Evolutionary conservation across 1,140 invertebrate genomes (phyloP).

Genomic region (Drosophila punjabiensis): DNA sequence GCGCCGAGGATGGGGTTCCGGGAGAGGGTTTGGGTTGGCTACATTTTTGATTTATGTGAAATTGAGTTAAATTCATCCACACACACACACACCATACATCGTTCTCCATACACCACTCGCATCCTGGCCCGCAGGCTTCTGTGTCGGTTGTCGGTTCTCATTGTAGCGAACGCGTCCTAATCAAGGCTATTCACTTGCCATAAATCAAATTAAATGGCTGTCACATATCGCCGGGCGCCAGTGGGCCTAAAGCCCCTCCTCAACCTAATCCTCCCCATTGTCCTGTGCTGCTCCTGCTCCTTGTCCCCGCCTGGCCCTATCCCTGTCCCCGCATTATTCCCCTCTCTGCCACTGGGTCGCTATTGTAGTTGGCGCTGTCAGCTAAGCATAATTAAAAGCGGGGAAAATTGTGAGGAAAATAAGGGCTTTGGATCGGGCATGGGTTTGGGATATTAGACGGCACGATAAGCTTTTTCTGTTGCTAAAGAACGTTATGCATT

Average conservation of each 20-base stretch:
- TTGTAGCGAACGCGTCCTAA: constrained; percentile 66
- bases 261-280: constrained; percentile 41
- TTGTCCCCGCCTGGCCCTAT: neutral
- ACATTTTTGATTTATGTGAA: constrained; percentile 83
- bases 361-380: constrained; percentile 62
- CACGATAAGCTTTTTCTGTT: neutral
- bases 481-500: neutral
- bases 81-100: constrained; percentile 20
- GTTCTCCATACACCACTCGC: constrained; percentile 4
- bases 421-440: constrained; percentile 8
- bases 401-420: constrained; percentile 33
- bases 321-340: neutral
- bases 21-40: constrained; percentile 45
- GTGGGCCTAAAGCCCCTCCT: constrained; percentile 48
- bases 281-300: constrained; percentile 21
- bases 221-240: constrained; percentile 76
- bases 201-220: constrained; percentile 83
- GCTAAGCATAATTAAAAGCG: constrained; percentile 77
- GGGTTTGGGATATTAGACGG: neutral
- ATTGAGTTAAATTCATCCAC: constrained; percentile 80
- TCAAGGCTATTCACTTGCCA: constrained; percentile 82
- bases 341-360: constrained; percentile 12
- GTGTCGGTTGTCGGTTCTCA: constrained; percentile 31
- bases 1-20: neutral
- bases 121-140: constrained; percentile 36